These are phyloP conservation scores for Clarias platycephalus DNA, from an alignment of 2,797 vertebrate species.

Conservation along the genomic window DNA sequence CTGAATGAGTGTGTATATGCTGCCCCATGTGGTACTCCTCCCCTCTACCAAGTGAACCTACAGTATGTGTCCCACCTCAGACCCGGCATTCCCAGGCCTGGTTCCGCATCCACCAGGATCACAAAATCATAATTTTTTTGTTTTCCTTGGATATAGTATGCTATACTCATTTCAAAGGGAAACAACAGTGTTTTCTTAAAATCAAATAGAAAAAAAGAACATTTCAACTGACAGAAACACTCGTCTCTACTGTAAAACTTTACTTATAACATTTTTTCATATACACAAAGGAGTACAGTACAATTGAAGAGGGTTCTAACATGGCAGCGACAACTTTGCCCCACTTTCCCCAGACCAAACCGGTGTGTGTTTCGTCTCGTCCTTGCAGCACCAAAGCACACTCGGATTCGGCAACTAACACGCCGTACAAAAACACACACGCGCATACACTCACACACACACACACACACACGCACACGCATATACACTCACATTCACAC, in stretches of 20 bases:
- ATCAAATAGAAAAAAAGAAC: not conserved
- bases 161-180: not conserved
- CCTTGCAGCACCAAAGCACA: conserved; percentile 34
- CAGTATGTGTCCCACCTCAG: not conserved
- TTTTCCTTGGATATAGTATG: not conserved
- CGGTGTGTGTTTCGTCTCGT: conserved; percentile 47
- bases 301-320: conserved; percentile 68
- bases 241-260: conserved; percentile 79
- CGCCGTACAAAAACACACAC: conserved; percentile 40
- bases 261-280: conserved; percentile 87
- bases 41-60: too few relatives aligned
- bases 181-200: not conserved
- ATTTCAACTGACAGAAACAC: not conserved
- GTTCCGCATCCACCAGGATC: not conserved
- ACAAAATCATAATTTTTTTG: not conserved
- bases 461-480: conserved; percentile 18
- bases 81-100: not conserved
- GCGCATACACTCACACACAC: conserved; percentile 20
- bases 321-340: conserved; percentile 56
- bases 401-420: conserved; percentile 55
- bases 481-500: conserved; percentile 33
- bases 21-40: too few relatives aligned
- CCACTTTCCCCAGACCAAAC: conserved; percentile 48
- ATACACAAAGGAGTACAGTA: conserved; percentile 92
- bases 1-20: too few relatives aligned